Percentiles rank a stretch among this genome's conserved stretches.
Conservation (phyloP, 2,113 vertebrate genomes). For the Ictalurus furcatus region DNA sequence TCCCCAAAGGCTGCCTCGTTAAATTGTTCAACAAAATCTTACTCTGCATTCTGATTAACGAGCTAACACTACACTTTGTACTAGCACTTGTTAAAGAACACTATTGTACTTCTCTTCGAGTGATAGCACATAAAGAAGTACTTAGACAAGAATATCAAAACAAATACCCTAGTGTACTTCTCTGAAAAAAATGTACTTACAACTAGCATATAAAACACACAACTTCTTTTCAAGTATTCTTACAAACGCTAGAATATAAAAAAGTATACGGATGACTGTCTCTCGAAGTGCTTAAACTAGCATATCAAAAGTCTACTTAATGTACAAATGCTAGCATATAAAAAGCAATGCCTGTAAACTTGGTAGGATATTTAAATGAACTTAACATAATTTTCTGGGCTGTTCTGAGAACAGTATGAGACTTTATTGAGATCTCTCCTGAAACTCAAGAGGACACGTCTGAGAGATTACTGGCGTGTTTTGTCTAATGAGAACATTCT, state of each 20-base stretch:
- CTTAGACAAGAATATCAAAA: background rate
- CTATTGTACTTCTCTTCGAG: background rate
- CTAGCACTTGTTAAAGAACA: background rate
- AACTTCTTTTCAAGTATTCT: background rate
- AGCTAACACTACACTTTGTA: background rate
- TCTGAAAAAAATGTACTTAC: background rate
- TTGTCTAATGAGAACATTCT: background rate
- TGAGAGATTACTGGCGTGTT: background rate
- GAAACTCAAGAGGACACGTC: background rate
- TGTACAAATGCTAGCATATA: background rate
- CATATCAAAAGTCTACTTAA: background rate
- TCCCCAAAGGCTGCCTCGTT: background rate
- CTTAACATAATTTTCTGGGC: background rate
- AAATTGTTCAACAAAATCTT: background rate
- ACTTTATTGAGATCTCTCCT: background rate
- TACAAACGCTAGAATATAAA: background rate
- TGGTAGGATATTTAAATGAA: background rate
- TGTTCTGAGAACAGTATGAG: background rate
- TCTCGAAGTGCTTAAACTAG: background rate
- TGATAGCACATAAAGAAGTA: background rate
- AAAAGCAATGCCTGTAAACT: background rate
- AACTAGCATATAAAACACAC: background rate
- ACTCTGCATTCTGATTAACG: background rate
- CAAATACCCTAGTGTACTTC: background rate
- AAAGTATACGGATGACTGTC: background rate